phyloP scores from a whole-genome alignment of 2,113 vertebrate genomes.

The Patagioenas fasciata region DNA sequence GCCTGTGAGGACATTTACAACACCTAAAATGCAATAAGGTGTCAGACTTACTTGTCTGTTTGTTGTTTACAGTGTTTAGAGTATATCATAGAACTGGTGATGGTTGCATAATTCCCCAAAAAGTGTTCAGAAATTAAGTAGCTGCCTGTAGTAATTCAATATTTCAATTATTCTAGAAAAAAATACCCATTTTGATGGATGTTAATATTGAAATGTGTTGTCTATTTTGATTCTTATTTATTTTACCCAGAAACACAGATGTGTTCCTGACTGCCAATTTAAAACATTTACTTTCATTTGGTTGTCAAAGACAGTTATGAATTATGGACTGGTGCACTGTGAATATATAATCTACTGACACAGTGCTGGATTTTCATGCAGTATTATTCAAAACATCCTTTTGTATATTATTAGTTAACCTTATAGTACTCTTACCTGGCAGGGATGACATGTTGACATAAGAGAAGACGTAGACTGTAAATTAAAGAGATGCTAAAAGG shows the following conservation, averaged over 20 bases:
- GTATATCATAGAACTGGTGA: neutral
- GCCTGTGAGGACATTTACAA: neutral
- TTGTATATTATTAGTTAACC: neutral
- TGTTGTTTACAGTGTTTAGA: neutral
- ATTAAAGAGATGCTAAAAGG: neutral
- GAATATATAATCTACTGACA: neutral
- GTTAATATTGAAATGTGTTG: neutral
- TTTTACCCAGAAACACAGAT: neutral
- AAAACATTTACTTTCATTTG: neutral
- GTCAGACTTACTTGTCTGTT: neutral
- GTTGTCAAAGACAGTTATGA: slow-evolving; percentile 19
- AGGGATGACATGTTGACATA: neutral
- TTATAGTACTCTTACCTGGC: neutral
- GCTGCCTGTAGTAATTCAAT: neutral
- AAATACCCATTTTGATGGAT: neutral
- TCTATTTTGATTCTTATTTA: neutral
- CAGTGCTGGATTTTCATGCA: neutral
- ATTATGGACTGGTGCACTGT: neutral
- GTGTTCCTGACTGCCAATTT: neutral
- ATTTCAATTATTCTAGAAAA: neutral
- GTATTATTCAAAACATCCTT: neutral
- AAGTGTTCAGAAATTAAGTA: neutral
- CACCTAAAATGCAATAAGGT: neutral
- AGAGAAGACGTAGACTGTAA: neutral
- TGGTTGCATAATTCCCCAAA: neutral